Evolutionary conservation across 2,113 vertebrate genomes (phyloP).

Genomic region (Pyrgilauda ruficollis): DNA sequence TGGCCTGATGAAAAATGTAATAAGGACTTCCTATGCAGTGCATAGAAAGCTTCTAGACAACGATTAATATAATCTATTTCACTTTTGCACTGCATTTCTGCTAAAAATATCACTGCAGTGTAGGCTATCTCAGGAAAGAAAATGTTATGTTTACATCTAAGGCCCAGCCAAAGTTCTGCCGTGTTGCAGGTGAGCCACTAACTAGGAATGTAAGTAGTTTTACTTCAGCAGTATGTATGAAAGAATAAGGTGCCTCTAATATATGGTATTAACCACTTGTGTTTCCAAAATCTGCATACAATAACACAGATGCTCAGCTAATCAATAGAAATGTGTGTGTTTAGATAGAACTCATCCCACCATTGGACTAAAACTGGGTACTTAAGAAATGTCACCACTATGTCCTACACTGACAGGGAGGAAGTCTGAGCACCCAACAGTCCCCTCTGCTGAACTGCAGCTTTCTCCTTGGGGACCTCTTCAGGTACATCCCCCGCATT

Average conservation of each 20-base stretch:
- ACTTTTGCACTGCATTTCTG: not conserved
- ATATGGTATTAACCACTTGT: not conserved
- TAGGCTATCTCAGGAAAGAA: not conserved
- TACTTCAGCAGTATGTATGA: not conserved
- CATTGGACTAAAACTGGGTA: not conserved
- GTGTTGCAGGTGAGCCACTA: not conserved
- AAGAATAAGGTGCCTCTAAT: not conserved
- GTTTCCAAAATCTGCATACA: not conserved
- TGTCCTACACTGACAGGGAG: not conserved
- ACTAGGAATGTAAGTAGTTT: not conserved
- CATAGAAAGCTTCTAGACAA: not conserved
- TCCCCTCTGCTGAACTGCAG: not conserved
- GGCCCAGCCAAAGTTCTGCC: not conserved
- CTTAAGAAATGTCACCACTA: not conserved
- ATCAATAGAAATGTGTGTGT: not conserved
- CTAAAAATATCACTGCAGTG: not conserved
- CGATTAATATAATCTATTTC: not conserved
- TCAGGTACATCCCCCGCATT: not conserved
- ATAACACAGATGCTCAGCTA: not conserved
- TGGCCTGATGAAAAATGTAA: not conserved
- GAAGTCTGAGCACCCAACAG: not conserved
- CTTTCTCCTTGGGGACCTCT: not conserved
- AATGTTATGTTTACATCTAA: slow-evolving; percentile 19
- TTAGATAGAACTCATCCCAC: not conserved
- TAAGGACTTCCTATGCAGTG: not conserved